Percentiles rank a stretch among this genome's conserved stretches.
Evolutionary conservation across 2,113 vertebrate genomes (phyloP).

Genomic region (Scophthalmus maximus): DNA sequence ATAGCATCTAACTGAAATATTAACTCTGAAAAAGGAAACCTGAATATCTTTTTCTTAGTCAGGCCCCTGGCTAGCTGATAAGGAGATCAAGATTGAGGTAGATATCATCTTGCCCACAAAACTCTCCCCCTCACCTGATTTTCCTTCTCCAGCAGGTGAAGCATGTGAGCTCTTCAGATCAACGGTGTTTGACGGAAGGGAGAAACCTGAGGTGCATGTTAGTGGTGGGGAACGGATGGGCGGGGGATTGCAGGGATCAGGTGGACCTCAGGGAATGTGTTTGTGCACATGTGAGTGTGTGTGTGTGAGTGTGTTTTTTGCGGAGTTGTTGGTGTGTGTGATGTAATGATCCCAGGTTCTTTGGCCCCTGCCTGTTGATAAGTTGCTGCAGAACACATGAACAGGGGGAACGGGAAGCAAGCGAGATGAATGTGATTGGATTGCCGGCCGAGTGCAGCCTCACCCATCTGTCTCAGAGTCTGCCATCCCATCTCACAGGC

Average conservation of each 20-base stretch:
- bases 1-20: slow-evolving; percentile 47
- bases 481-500: slow-evolving; percentile 87
- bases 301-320: slow-evolving; percentile 34
- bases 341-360: slow-evolving; percentile 78
- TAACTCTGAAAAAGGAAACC: slow-evolving; percentile 60
- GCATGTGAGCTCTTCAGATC: slow-evolving; percentile 53
- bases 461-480: slow-evolving; percentile 88
- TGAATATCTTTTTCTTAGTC: slow-evolving; percentile 51
- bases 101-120: slow-evolving; percentile 48
- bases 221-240: not conserved
- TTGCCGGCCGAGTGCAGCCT: slow-evolving; percentile 84
- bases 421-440: slow-evolving; percentile 87
- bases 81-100: slow-evolving; percentile 63
- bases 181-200: slow-evolving; percentile 29
- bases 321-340: slow-evolving; percentile 55
- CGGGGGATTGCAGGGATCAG: slow-evolving; percentile 21
- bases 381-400: slow-evolving; percentile 79
- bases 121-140: slow-evolving; percentile 23
- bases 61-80: slow-evolving; percentile 54
- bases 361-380: slow-evolving; percentile 83
- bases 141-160: slow-evolving; percentile 46
- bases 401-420: slow-evolving; percentile 72
- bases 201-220: slow-evolving; percentile 40
- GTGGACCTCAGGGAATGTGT: slow-evolving; percentile 59
- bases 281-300: slow-evolving; percentile 37